Evolutionary conservation across 2,113 vertebrate genomes (phyloP).

Genomic region (Synodontis membranacea): DNA sequence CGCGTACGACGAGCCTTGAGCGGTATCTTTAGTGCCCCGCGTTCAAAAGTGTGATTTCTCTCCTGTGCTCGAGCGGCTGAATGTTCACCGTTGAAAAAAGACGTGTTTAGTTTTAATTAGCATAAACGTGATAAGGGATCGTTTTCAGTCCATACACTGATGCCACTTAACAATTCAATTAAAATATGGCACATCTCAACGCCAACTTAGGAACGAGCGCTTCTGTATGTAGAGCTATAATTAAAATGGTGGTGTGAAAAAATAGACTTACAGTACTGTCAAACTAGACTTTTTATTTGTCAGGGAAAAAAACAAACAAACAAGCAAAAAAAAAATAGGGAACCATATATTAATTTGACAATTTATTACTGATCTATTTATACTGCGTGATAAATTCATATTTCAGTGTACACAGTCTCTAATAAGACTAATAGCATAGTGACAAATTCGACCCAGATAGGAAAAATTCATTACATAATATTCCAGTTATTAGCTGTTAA

Average conservation of each 20-base stretch:
- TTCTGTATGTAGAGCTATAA: background rate
- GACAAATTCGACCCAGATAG: background rate
- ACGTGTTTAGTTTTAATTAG: background rate
- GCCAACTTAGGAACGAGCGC: background rate
- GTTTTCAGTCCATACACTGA: background rate
- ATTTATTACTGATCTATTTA: background rate
- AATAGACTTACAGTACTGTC: too few relatives aligned
- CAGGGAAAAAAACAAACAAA: too few relatives aligned
- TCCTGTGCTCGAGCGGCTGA: background rate
- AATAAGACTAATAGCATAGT: background rate
- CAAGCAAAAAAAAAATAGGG: too few relatives aligned
- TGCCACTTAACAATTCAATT: background rate
- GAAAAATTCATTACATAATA: background rate
- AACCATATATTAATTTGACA: background rate
- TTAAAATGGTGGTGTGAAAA: background rate
- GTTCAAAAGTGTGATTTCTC: background rate
- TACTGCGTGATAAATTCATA: background rate
- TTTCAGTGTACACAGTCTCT: background rate
- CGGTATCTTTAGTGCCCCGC: background rate
- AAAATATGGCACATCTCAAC: background rate
- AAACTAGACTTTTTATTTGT: too few relatives aligned
- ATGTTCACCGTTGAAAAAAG: background rate
- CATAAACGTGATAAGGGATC: background rate
- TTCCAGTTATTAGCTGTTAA: background rate
- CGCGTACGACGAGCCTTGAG: background rate